Percentiles rank a stretch among this genome's conserved stretches.
Conservation (phyloP, 2,888 invertebrate genomes). For the Eupithecia abbreviata region DNA sequence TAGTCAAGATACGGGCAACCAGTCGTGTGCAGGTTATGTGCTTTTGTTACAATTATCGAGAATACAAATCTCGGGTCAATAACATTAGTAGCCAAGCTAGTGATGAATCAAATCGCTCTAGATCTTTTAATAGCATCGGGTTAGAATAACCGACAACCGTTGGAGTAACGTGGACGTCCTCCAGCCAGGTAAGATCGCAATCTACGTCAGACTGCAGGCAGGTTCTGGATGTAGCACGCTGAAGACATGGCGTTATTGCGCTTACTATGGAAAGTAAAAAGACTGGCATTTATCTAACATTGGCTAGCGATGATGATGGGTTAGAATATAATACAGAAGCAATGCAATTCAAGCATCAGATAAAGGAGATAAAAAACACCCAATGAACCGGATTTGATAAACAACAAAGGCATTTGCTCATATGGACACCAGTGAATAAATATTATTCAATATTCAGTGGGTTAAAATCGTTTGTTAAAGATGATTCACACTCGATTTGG, state of each 20-base stretch:
- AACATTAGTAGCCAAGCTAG: slow-evolving; percentile 6
- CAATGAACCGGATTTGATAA: slow-evolving; percentile 1
- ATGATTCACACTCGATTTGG: slow-evolving; percentile 26
- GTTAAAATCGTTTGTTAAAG: slow-evolving; percentile 9
- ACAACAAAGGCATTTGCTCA: slow-evolving; percentile 2
- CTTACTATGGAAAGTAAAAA: neutral
- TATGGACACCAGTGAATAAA: slow-evolving; percentile 4
- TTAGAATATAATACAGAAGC: neutral
- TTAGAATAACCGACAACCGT: neutral
- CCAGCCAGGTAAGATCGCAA: neutral
- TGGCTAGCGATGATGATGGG: neutral
- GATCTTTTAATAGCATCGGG: slow-evolving; percentile 1
- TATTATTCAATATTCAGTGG: slow-evolving; percentile 15
- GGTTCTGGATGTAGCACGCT: neutral
- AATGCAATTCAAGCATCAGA: neutral
- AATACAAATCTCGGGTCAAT: slow-evolving; percentile 17
- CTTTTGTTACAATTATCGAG: slow-evolving; percentile 19
- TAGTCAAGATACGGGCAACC: slow-evolving; percentile 12
- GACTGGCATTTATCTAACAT: neutral
- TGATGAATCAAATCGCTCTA: slow-evolving; percentile 1
- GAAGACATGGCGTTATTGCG: neutral
- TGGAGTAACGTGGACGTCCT: neutral
- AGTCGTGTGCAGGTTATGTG: slow-evolving; percentile 11
- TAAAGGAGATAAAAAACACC: neutral
- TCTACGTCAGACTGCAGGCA: neutral